These are phyloP conservation scores for Stegastes partitus DNA, from an alignment of 2,113 vertebrate species.

Conservation along the genomic window DNA sequence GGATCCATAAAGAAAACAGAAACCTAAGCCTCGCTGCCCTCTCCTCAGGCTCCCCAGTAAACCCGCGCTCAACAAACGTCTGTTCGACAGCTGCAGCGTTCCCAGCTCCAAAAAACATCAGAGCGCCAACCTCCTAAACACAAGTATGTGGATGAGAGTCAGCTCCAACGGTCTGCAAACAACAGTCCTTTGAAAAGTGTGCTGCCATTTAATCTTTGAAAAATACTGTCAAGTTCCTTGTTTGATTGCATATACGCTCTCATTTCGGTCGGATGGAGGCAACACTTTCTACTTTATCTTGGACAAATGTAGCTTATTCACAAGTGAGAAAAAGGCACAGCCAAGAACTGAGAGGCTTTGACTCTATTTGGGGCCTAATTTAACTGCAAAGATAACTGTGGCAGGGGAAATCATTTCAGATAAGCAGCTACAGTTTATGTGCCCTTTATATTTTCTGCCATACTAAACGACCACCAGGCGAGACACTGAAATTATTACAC, in stretches of 20 bases:
- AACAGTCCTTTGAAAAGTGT: constrained; percentile 48
- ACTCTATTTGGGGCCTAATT: constrained; percentile 18
- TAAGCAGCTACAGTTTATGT: constrained; percentile 4
- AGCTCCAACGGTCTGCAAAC: constrained; percentile 68
- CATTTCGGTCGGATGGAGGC: constrained; percentile 29
- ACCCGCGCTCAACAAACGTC: constrained; percentile 64
- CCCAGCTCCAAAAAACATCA: constrained; percentile 59
- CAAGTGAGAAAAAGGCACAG: constrained; percentile 20
- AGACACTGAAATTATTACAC: constrained; percentile 47
- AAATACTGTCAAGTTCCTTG: neutral
- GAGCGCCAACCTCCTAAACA: constrained; percentile 66
- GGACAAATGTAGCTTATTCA: constrained; percentile 27
- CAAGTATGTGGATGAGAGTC: constrained; percentile 71
- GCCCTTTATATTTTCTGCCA: neutral
- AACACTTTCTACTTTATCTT: constrained; percentile 19
- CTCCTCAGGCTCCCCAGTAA: constrained; percentile 62
- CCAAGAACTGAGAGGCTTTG: neutral
- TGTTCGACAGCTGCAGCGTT: constrained; percentile 78
- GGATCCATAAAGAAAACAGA: constrained; percentile 80
- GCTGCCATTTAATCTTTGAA: constrained; percentile 44
- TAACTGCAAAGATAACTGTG: constrained; percentile 1
- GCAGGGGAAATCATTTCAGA: constrained; percentile 28
- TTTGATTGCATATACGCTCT: constrained; percentile 38
- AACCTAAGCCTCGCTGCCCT: constrained; percentile 68
- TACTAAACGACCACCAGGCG: constrained; percentile 25